These are phyloP conservation scores for Paramacrobiotus metropolitanus DNA, from an alignment of 1,140 invertebrate species.

Conservation along the genomic window DNA sequence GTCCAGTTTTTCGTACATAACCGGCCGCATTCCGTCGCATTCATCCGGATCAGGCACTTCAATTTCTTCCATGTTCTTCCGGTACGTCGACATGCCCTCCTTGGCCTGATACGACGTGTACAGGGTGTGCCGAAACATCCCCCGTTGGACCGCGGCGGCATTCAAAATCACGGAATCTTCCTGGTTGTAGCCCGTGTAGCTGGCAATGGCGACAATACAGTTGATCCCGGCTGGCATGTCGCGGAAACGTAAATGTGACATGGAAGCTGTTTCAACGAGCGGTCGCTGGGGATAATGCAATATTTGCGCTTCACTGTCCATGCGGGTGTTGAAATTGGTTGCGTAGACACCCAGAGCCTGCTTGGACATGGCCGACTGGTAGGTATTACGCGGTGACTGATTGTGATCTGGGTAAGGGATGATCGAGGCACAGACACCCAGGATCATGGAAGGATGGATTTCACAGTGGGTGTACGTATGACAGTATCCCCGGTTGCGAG, in stretches of 20 bases:
- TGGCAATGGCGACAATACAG: background rate
- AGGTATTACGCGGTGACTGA: slow-evolving; percentile 95
- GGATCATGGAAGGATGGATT: slow-evolving; percentile 82
- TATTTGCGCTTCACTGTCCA: background rate
- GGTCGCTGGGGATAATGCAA: background rate
- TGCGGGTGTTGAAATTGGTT: background rate
- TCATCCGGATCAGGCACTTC: background rate
- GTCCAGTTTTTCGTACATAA: background rate
- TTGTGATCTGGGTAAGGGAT: slow-evolving; percentile 98
- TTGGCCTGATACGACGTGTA: background rate
- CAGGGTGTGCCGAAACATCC: background rate
- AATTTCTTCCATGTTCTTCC: background rate
- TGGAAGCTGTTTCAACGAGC: background rate
- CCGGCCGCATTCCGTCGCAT: background rate
- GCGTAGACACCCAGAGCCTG: background rate
- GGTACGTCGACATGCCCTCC: background rate
- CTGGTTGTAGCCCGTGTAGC: slow-evolving; percentile 4
- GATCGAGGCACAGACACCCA: slow-evolving; percentile 86
- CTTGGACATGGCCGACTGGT: slow-evolving; percentile 85
- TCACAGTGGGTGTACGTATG: slow-evolving; percentile 93
- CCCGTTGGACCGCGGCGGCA: too few species aligned
- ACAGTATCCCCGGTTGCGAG: slow-evolving; percentile 43
- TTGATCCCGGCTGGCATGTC: background rate
- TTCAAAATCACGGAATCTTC: background rate
- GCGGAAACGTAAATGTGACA: background rate